Evolutionary conservation across 2,113 vertebrate genomes (phyloP), one percentile per base, ranked within the genome.

Genomic region (Bombycilla garrulus): DNA sequence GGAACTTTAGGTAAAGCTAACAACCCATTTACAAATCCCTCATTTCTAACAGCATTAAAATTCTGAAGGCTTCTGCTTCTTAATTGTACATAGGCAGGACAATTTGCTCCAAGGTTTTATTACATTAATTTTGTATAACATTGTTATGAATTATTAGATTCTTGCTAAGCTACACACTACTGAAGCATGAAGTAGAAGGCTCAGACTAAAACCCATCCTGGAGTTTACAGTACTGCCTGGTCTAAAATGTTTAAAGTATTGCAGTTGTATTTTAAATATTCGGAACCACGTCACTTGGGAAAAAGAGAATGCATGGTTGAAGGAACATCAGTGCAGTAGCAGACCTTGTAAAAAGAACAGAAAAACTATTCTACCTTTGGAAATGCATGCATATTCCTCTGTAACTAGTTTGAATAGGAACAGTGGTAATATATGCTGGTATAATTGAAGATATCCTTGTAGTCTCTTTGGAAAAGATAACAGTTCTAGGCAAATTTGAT

Each of bases 91-190:
- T 45, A 95, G 71, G 50, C 67, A 95, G 77, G 78, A 81, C 90
- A 94, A 88, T 93, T 96, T 97, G 61, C 78, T 93, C 40, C 92
- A 90, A 62, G 76, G 76, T 88, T 95, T 96, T 95, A 94, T 96
- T 87, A 81, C 31, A 86, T 96, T 96, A 93, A 92, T 96, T 96
- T 94, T 96, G 44, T 92, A 82, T 85, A 93, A 93, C 76, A 88
- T 47, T 90, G 84, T 96, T 96, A 93, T 48, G 81, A 76, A 48
- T 94, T 94, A 95, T 95, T 94, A 92, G 88, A 92, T 48, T 67
- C 76, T 90, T 95, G 33, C 93, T 93, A 73, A 93, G 88, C 42
- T 84, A 62, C 69, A 90, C 45, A 62, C 70, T 86, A 57, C 50
- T 87, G 84, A 80, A 90, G 72, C 88, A 96, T 76, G 73, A 91